phyloP scores from a whole-genome alignment of 2,113 vertebrate species.

The Muntiacus muntjak region DNA sequence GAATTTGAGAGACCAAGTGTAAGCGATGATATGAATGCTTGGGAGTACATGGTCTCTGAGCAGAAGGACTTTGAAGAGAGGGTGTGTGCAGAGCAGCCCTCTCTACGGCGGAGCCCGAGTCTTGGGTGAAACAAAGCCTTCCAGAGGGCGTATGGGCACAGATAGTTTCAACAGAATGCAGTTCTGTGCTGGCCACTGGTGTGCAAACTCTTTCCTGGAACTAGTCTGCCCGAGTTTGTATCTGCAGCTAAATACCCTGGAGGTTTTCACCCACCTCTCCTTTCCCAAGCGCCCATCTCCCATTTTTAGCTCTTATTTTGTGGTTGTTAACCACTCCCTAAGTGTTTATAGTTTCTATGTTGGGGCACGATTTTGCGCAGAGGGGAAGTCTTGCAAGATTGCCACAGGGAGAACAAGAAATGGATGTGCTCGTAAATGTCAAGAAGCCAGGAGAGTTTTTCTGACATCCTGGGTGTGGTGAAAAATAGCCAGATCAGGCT shows the following conservation, averaged over 20 bases:
- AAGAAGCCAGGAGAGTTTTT: slow-evolving; percentile 6
- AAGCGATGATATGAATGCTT: not conserved
- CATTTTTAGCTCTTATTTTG: not conserved
- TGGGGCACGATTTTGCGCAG: not conserved
- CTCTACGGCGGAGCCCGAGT: not conserved
- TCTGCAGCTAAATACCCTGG: not conserved
- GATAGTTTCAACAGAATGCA: not conserved
- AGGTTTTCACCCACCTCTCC: not conserved
- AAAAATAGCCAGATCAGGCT: not conserved
- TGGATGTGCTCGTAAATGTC: not conserved
- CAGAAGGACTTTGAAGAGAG: not conserved
- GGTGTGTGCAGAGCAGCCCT: not conserved
- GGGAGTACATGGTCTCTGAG: not conserved
- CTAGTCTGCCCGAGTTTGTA: not conserved
- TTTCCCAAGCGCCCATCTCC: not conserved
- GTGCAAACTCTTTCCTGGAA: not conserved
- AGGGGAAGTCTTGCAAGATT: not conserved
- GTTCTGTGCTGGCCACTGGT: not conserved
- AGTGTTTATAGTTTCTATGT: not conserved
- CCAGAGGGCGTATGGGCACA: not conserved
- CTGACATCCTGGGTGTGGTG: not conserved
- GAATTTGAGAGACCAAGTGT: not conserved
- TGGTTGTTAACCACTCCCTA: not conserved
- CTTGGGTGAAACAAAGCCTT: not conserved
- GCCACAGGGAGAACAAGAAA: not conserved